Percentiles rank a stretch among this genome's conserved stretches.
These are phyloP conservation scores for Elegia similella DNA, from an alignment of 2,888 invertebrate genomes.

Conservation along the genomic window DNA sequence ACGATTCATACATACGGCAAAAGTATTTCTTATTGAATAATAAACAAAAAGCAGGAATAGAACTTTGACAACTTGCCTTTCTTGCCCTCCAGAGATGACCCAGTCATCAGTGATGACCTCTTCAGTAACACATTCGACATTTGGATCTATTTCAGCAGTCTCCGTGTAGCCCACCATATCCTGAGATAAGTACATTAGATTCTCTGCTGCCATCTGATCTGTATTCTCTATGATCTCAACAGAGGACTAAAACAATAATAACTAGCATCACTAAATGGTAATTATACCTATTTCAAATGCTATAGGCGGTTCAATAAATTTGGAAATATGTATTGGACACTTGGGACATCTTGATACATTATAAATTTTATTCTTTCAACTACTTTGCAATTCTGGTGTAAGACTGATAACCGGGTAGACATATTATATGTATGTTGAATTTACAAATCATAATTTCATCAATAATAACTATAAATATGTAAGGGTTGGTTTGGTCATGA, in stretches of 20 bases:
- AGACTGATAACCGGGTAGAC: too few species aligned
- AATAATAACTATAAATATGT: too few species aligned
- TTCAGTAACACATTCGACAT: conserved; percentile 86
- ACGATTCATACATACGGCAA: too few species aligned
- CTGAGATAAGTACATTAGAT: conserved; percentile 83
- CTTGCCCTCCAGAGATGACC: conserved; percentile 87
- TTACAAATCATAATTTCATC: too few species aligned
- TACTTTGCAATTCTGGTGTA: too few species aligned
- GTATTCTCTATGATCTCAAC: conserved; percentile 69
- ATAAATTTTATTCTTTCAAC: too few species aligned
- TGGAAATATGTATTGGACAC: too few species aligned
- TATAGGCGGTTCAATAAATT: too few species aligned
- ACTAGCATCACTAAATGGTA: background rate
- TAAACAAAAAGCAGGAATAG: background rate
- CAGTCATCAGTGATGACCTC: conserved; percentile 92
- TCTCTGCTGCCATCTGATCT: conserved; percentile 85
- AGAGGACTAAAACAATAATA: conserved; percentile 40
- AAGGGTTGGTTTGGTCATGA: too few species aligned
- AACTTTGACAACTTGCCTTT: conserved; percentile 72
- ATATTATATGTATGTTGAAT: too few species aligned
- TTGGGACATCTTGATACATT: too few species aligned
- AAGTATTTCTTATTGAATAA: background rate
- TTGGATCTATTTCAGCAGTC: conserved; percentile 63
- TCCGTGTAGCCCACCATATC: conserved; percentile 75
- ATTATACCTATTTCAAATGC: too few species aligned